Conservation (phyloP, 2,797 vertebrate genomes). For the Sylvia borin region DNA sequence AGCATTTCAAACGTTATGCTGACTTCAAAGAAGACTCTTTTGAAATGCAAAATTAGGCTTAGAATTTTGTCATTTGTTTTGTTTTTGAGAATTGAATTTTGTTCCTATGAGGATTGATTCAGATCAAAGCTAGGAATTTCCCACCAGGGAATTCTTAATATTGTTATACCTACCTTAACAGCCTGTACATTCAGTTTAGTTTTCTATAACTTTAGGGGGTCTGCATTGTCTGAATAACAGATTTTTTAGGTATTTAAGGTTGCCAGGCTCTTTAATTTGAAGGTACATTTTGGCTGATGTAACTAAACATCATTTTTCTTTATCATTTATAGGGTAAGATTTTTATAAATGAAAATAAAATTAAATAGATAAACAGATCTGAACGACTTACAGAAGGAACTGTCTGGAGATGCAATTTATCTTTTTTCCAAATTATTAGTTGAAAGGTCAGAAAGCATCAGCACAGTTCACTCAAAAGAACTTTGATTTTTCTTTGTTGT, state of each 20-base stretch:
- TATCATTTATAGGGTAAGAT: background rate
- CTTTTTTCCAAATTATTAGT: background rate
- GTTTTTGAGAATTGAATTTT: background rate
- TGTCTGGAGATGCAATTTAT: background rate
- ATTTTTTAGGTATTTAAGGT: background rate
- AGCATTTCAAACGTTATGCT: background rate
- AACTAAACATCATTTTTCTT: background rate
- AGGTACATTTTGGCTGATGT: background rate
- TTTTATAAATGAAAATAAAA: background rate
- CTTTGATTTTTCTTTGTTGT: background rate
- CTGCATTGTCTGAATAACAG: background rate
- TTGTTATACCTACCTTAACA: background rate
- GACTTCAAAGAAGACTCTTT: background rate
- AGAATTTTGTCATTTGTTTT: background rate
- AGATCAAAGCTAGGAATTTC: constrained; percentile 11
- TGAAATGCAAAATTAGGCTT: background rate
- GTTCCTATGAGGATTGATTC: background rate
- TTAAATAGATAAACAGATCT: background rate
- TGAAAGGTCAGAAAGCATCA: background rate
- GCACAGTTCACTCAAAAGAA: background rate
- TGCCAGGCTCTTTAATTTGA: background rate
- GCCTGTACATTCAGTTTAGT: background rate
- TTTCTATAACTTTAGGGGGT: background rate
- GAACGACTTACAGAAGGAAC: background rate
- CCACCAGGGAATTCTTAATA: background rate